These are phyloP conservation scores for Virgularia gustaviana DNA, from an alignment of 92 coral and sea anemone genomes.

Conservation along the genomic window DNA sequence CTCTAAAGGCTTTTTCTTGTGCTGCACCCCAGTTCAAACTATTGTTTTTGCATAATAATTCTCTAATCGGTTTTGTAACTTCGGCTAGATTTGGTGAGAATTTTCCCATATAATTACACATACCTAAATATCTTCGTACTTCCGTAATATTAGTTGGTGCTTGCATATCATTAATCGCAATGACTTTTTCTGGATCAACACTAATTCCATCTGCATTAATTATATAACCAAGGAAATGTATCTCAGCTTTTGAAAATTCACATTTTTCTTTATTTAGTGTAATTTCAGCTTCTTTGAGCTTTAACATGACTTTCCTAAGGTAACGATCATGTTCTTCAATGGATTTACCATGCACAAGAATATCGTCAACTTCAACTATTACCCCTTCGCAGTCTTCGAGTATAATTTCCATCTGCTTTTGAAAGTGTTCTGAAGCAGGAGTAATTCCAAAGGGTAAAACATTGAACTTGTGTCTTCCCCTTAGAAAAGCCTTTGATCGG, in stretches of 20 bases:
- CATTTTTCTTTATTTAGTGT: conserved; percentile 22
- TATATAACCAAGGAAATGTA: conserved; percentile 50
- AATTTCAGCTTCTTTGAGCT: conserved; percentile 19
- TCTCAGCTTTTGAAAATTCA: conserved; percentile 36
- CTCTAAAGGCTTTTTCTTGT: conserved; percentile 43
- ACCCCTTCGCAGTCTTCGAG: conserved; percentile 24
- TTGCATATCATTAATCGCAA: conserved; percentile 47
- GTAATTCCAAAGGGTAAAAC: conserved; percentile 25
- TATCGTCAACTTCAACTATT: conserved; percentile 19
- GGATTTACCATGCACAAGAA: conserved; percentile 12
- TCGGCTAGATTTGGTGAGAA: conserved; percentile 38
- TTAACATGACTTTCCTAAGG: conserved; percentile 4
- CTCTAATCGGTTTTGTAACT: conserved; percentile 44
- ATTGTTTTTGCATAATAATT: conserved; percentile 36
- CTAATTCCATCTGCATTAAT: conserved; percentile 40
- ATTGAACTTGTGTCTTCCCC: background rate
- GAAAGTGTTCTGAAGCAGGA: conserved; percentile 34
- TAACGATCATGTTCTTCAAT: conserved; percentile 5
- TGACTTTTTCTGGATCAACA: conserved; percentile 51
- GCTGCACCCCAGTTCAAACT: conserved; percentile 48
- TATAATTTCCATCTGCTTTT: conserved; percentile 23
- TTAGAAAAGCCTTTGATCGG: too few relatives aligned
- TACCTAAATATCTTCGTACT: conserved; percentile 56
- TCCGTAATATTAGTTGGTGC: conserved; percentile 40
- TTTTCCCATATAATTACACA: conserved; percentile 49